Evolutionary conservation across 2,113 vertebrate species (phyloP).

Genomic region (Nibea coibor): DNA sequence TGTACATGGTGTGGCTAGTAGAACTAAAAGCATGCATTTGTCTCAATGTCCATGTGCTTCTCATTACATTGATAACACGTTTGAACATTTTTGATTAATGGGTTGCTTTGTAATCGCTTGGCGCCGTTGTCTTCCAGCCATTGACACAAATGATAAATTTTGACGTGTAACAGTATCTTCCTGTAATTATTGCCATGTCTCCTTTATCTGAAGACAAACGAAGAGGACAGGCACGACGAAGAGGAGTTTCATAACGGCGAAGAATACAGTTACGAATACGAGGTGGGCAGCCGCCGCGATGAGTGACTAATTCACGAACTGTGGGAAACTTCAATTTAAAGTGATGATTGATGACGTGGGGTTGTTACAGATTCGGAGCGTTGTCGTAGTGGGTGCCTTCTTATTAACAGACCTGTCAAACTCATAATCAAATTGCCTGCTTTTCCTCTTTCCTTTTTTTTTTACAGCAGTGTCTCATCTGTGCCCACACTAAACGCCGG

Average conservation of each 20-base stretch:
- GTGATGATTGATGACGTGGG: constrained; percentile 38
- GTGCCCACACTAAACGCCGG: constrained; percentile 46
- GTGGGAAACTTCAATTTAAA: constrained; percentile 37
- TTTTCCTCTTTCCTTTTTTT: neutral
- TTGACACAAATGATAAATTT: constrained; percentile 13
- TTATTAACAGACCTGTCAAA: constrained; percentile 59
- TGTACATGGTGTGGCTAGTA: neutral
- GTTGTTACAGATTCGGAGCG: constrained; percentile 36
- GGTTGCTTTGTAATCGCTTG: constrained; percentile 46
- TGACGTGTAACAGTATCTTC: neutral
- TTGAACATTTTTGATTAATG: constrained; percentile 18
- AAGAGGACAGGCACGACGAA: constrained; percentile 31
- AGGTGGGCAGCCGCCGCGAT: constrained; percentile 68
- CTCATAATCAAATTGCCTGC: constrained; percentile 15
- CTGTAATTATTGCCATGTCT: constrained; percentile 26
- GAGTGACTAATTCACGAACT: constrained; percentile 46
- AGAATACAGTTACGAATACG: constrained; percentile 76
- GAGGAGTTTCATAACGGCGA: constrained; percentile 63
- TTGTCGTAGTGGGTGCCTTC: constrained; percentile 14
- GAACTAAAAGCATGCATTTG: constrained; percentile 63
- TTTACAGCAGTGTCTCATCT: constrained; percentile 6
- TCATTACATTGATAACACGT: constrained; percentile 23
- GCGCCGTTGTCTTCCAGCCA: constrained; percentile 5
- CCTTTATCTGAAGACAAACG: constrained; percentile 51
- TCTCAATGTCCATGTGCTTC: constrained; percentile 30